Evolutionary conservation across 2,797 vertebrate species (phyloP).

Genomic region (Lepilemur septentrionalis): DNA sequence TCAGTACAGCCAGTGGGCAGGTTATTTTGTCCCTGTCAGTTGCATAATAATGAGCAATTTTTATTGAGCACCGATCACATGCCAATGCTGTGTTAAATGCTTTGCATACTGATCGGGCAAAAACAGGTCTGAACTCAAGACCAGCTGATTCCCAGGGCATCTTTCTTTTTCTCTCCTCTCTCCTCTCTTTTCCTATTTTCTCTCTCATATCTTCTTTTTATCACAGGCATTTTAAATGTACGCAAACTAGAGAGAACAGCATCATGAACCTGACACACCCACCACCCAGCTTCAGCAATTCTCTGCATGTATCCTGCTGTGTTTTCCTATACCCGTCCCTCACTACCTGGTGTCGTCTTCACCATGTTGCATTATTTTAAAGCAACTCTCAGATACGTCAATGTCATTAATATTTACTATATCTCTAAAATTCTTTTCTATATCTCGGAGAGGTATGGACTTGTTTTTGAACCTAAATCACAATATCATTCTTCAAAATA

Average conservation of each 20-base stretch:
- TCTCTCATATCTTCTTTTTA: neutral
- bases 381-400: neutral
- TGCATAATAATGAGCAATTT: neutral
- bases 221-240: neutral
- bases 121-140: neutral
- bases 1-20: neutral
- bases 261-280: neutral
- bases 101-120: neutral
- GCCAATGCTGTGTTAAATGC: neutral
- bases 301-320: no score
- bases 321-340: neutral
- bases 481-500: neutral
- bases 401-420: neutral
- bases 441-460: neutral
- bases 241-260: neutral
- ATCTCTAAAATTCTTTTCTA: neutral
- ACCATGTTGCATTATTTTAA: conserved; percentile 6
- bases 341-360: neutral
- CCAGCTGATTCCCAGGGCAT: neutral
- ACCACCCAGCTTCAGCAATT: neutral
- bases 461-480: neutral
- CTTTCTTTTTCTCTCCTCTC: neutral
- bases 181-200: neutral
- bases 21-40: neutral
- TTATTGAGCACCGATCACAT: neutral